Conservation (phyloP, 2,888 invertebrate species). For the Octonoba sinensis region DNA sequence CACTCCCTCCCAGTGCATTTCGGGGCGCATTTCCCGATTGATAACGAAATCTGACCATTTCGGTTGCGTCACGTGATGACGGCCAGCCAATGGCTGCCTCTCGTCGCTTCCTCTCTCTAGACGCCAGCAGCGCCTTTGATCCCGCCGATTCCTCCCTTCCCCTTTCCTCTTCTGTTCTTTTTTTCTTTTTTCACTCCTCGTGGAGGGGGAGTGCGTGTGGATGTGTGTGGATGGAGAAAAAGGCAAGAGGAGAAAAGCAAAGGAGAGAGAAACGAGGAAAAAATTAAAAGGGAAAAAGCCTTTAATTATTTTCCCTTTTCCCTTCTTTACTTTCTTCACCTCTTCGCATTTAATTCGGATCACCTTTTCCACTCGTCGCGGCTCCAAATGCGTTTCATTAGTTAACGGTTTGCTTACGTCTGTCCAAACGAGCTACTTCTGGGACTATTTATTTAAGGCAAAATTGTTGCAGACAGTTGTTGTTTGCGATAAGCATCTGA, state of each 20-base stretch:
- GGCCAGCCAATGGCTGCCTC: slow-evolving; percentile 56
- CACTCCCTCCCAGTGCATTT: slow-evolving; percentile 56
- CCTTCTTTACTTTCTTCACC: slow-evolving; percentile 43
- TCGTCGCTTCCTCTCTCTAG: slow-evolving; percentile 37
- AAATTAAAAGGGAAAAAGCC: slow-evolving; percentile 48
- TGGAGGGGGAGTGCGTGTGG: slow-evolving; percentile 3
- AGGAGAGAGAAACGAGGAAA: slow-evolving; percentile 30
- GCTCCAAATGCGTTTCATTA: slow-evolving; percentile 53
- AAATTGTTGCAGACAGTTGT: too few species aligned
- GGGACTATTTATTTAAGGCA: too few species aligned
- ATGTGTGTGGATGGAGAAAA: background rate
- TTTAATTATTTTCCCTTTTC: slow-evolving; percentile 56
- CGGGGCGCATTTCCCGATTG: slow-evolving; percentile 63
- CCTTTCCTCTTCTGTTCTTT: slow-evolving; percentile 28
- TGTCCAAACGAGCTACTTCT: background rate
- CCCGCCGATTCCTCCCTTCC: slow-evolving; percentile 54
- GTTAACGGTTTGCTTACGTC: slow-evolving; percentile 51
- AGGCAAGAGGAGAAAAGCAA: background rate
- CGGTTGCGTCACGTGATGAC: slow-evolving; percentile 66
- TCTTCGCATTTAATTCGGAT: slow-evolving; percentile 51
- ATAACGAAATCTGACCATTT: slow-evolving; percentile 67
- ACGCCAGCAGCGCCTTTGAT: slow-evolving; percentile 64
- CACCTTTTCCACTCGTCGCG: slow-evolving; percentile 4
- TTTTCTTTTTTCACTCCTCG: slow-evolving; percentile 11
- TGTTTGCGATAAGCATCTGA: background rate